Evolutionary conservation across 2,888 invertebrate species (phyloP), one percentile per base, ranked within the genome.

Genomic region (Protodeltote pygarga): DNA sequence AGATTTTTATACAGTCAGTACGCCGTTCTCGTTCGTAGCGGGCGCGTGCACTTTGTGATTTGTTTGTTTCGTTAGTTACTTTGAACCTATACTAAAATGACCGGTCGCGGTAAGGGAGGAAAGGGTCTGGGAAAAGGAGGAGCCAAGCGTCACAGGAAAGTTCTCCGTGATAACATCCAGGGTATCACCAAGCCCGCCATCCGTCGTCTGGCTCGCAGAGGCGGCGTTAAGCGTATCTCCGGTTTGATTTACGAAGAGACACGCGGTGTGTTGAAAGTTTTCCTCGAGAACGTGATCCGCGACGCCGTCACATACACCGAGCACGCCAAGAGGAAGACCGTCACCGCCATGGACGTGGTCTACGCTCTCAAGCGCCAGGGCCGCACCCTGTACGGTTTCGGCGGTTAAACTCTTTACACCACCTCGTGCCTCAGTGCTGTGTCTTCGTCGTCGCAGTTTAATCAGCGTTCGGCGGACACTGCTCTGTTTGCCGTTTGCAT

Each of bases 281-380:
- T n/a, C 79, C 92, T 96, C 53, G 95, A 96, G 80, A 96, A 83
- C 23, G 40, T 40, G 10, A 40, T 40, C 40, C 28, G 28, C 4
- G 40, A 40, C 28, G 31, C 40, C 6, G 40, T 40, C 16, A 40
- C 40, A 3, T 40, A 40, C 85, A 95, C 95, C 16, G 95, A 96
- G 79, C 95, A 96, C 78, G 95, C 61, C n/a, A 96, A 95, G 84
- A 92, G 96, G 67, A 96, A 96, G 88, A 96, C 96, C 2, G 96
- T 96, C 23, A 96, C 96, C 0, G 95, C 96, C 33, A 95, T 95
- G 95, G 95, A 96, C 68, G 95, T 96, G n/a, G 95, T 95, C 31
- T 96, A 95, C 70, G 95, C 95, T 16, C 83, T 95, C 71, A 95
- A 95, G 76, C 90, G 95, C 28, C 95, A 95, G 81, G 95, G 95